Base-by-base conservation (phyloP, 2,797 vertebrate species). In the Scolopax bukidnonensis region DNA sequence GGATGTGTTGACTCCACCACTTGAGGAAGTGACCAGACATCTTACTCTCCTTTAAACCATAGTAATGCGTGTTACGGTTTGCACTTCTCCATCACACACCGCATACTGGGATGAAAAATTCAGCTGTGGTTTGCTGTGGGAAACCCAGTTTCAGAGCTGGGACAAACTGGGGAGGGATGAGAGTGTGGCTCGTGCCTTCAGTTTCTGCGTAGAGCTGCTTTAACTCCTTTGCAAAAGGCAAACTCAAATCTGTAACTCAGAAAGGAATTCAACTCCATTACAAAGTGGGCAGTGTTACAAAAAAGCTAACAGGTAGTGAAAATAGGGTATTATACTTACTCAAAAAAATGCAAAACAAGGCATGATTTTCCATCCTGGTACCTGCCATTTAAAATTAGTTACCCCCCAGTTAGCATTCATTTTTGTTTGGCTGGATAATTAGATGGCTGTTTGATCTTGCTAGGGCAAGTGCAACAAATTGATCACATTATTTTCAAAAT, bases 321-420 rank as follows among this genome's bases (percentile, higher is more conserved):
- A 94, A 63, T 36, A 25, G 28, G 89, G 32, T 82, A 74, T 81
- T 82, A 23, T 65, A 69, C 43, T 70, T 80, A 84, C 36, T 48
- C 67, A 23, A 10, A 91, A 75, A 84, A 93, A 86, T 54, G 89
- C 74, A 92, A 93, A 96, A 77, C 74, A 54, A 95, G 93, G 84
- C 30, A 53, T 95, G 73, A 57, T 93, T 95, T 93, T 92, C 65
- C 74, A 82, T 82, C 77, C 83, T 51, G 70, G 79, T 94, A 61
- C 73, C 33, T 96, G 93, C 95, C 96, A 83, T 63, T 90, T 83
- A 95, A 95, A 96, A 97, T 96, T 86, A 92, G 84, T 95, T 91
- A 38, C 84, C 47, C 57, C 86, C 82, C 63, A 81, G 92, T 84
- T 74, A 87, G 91, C 78, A 56, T 79, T 95, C 7, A 50, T 81